phyloP scores from a whole-genome alignment of 2,888 invertebrate genomes.

The Gonocerus acuteangulatus region DNA sequence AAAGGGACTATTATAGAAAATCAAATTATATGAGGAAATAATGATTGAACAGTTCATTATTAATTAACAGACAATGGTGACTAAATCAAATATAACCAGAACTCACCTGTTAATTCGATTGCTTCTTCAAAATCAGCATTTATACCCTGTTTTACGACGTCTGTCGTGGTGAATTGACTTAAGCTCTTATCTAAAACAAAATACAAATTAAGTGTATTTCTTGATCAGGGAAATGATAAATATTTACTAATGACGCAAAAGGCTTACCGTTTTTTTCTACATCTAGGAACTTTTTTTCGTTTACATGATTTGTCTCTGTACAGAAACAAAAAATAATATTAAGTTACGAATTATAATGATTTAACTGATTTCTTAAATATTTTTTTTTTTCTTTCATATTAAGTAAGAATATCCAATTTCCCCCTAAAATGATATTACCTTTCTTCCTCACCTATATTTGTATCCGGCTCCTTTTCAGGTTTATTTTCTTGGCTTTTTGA shows the following conservation, averaged over 20 bases:
- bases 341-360: too few relatives aligned
- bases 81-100: too few relatives aligned
- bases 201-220: not conserved
- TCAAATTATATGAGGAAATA: too few relatives aligned
- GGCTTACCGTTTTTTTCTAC: slow-evolving; percentile 7
- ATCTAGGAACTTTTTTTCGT: slow-evolving; percentile 10
- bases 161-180: not conserved
- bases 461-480: slow-evolving; percentile 9
- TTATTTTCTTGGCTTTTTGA: slow-evolving; percentile 4
- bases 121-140: slow-evolving; percentile 69
- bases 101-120: slow-evolving; percentile 70
- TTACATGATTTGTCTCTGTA: slow-evolving; percentile 12
- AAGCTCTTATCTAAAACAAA: slow-evolving; percentile 7
- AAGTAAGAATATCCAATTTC: too few relatives aligned
- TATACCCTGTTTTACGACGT: slow-evolving; percentile 21
- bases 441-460: slow-evolving; percentile 54
- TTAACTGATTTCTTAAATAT: too few relatives aligned
- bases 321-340: not conserved
- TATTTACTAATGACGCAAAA: too few relatives aligned
- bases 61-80: too few relatives aligned
- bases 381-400: too few relatives aligned
- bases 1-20: too few relatives aligned
- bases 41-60: too few relatives aligned
- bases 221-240: not conserved
- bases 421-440: slow-evolving; percentile 32